Conservation (phyloP, 1,140 invertebrate genomes). For the Procambarus virginalis region DNA sequence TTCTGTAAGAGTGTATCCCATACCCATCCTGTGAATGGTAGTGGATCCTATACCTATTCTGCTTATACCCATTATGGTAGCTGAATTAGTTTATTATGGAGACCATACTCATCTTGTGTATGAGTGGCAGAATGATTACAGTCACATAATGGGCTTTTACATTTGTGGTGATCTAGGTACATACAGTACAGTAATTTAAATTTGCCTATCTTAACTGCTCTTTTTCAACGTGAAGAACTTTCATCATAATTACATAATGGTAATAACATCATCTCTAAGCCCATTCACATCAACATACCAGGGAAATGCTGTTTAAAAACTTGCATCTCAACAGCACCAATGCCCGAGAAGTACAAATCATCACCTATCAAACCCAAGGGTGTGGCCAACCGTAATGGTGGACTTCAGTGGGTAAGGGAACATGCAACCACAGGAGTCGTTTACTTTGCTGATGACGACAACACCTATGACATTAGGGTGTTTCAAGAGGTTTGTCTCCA, state of each 20-base stretch:
- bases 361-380: conserved; percentile 77
- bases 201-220: background rate
- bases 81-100: too few species aligned
- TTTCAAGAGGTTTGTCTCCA: conserved; percentile 83
- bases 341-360: conserved; percentile 74
- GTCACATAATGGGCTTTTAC: too few species aligned
- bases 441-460: conserved; percentile 98
- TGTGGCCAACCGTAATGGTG: conserved; percentile 79
- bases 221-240: background rate
- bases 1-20: too few species aligned
- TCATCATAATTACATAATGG: background rate
- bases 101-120: too few species aligned
- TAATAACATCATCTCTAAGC: background rate
- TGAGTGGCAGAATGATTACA: too few species aligned
- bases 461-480: conserved; percentile 90
- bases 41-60: too few species aligned
- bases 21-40: too few species aligned
- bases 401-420: conserved; percentile 77
- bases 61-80: too few species aligned
- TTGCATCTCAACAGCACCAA: conserved; percentile 81
- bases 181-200: too few species aligned
- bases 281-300: background rate
- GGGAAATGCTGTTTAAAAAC: conserved; percentile 49
- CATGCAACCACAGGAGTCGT: conserved; percentile 81
- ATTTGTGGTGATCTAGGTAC: too few species aligned